Conservation (phyloP, 2,888 invertebrate species). For the Labia minor region DNA sequence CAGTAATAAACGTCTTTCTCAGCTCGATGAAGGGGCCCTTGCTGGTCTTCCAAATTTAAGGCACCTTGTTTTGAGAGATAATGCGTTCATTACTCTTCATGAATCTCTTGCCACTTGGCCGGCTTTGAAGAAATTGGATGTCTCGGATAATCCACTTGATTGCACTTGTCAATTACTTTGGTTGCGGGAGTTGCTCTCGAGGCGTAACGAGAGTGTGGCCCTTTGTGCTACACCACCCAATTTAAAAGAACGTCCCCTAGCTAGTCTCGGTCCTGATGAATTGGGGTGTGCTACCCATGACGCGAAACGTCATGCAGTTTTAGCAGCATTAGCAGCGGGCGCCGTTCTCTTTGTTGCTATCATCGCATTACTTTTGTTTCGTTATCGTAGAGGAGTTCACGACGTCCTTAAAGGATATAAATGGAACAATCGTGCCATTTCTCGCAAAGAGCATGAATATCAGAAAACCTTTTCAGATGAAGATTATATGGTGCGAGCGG, state of each 20-base stretch:
- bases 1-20: constrained; percentile 62
- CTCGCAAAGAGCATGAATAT: constrained; percentile 75
- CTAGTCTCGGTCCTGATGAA: constrained; percentile 59
- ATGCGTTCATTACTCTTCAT: constrained; percentile 61
- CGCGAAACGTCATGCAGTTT: constrained; percentile 65
- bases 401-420: constrained; percentile 71
- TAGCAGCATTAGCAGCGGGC: constrained; percentile 62
- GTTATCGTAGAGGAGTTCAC: constrained; percentile 67
- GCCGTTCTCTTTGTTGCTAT: constrained; percentile 61
- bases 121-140: constrained; percentile 61
- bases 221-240: constrained; percentile 58
- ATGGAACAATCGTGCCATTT: constrained; percentile 60
- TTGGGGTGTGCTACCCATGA: constrained; percentile 72
- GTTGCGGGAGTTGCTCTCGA: constrained; percentile 61
- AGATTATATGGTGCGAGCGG: constrained; percentile 58
- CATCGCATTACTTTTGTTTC: constrained; percentile 60
- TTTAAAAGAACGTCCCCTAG: constrained; percentile 56
- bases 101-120: constrained; percentile 71
- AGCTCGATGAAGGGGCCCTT: constrained; percentile 64
- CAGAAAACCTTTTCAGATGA: constrained; percentile 83
- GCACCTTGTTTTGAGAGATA: constrained; percentile 65
- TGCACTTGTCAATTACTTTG: constrained; percentile 74
- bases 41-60: constrained; percentile 68
- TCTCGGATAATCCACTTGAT: constrained; percentile 70
- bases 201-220: constrained; percentile 49